Evolutionary conservation across 2,113 vertebrate species (phyloP).

Genomic region (Motacilla tschutschensis): DNA sequence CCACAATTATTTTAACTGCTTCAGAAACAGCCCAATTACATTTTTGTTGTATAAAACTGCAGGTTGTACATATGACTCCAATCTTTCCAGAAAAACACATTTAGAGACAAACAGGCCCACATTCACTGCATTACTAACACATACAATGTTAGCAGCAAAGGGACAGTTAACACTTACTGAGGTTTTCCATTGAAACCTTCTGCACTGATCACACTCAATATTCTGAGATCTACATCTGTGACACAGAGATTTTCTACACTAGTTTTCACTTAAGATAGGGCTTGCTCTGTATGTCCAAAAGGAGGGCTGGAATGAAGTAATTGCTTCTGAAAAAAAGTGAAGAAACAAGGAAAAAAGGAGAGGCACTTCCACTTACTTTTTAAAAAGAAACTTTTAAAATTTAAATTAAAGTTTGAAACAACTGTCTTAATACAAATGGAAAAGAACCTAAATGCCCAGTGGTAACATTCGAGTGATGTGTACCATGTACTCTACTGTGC

Average conservation of each 20-base stretch:
- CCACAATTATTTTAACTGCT: not conserved
- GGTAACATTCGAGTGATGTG: not conserved
- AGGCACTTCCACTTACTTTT: not conserved
- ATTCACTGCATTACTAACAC: not conserved
- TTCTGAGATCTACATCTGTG: not conserved
- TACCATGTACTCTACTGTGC: not conserved
- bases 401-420: not conserved
- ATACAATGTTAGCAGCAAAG: not conserved
- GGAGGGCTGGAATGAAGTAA: not conserved
- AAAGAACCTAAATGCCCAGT: not conserved
- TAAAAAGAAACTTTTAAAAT: not conserved
- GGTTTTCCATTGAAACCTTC: not conserved
- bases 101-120: not conserved
- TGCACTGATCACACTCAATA: not conserved
- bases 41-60: not conserved
- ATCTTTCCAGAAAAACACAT: not conserved
- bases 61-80: not conserved
- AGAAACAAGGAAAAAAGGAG: not conserved
- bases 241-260: not conserved
- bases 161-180: not conserved
- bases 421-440: not conserved
- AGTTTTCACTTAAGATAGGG: not conserved
- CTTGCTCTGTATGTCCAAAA: not conserved
- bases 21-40: not conserved
- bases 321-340: not conserved